phyloP scores from a whole-genome alignment of 2,113 vertebrate species.

The Dolichallabes microphthalmus region DNA sequence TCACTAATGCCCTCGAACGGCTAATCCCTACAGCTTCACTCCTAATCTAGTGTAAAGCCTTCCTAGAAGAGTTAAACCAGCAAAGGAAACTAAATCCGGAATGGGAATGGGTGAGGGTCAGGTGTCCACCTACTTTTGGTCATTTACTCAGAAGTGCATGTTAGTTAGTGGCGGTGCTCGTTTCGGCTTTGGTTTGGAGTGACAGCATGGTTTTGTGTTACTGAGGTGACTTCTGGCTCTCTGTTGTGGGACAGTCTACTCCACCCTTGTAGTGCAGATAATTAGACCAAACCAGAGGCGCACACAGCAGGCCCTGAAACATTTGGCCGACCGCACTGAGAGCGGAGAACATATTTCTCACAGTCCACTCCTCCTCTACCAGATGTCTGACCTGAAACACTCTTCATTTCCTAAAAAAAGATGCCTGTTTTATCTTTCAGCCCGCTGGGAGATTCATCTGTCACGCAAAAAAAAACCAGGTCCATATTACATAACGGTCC shows the following conservation, averaged over 20 bases:
- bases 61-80: neutral
- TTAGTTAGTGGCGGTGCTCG: constrained; percentile 36
- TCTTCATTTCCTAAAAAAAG: constrained; percentile 33
- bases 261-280: constrained; percentile 53
- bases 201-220: constrained; percentile 34
- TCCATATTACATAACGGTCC: neutral
- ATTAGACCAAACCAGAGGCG: constrained; percentile 19
- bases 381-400: constrained; percentile 56
- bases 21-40: neutral
- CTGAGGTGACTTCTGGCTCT: constrained; percentile 30
- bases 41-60: neutral
- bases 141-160: constrained; percentile 7
- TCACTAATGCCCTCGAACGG: neutral
- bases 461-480: neutral
- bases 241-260: constrained; percentile 50
- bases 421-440: constrained; percentile 17
- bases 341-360: constrained; percentile 30
- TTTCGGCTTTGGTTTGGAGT: constrained; percentile 51
- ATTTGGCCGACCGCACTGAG: constrained; percentile 33
- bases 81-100: neutral
- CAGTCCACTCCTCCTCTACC: constrained; percentile 50
- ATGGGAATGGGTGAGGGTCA: neutral
- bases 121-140: neutral
- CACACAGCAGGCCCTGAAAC: constrained; percentile 26
- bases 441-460: constrained; percentile 1